A percentile compares a stretch with the other conserved stretches of the same genome.
phyloP scores from a whole-genome alignment of 2,888 invertebrate species.

The Xanthia icteritia region DNA sequence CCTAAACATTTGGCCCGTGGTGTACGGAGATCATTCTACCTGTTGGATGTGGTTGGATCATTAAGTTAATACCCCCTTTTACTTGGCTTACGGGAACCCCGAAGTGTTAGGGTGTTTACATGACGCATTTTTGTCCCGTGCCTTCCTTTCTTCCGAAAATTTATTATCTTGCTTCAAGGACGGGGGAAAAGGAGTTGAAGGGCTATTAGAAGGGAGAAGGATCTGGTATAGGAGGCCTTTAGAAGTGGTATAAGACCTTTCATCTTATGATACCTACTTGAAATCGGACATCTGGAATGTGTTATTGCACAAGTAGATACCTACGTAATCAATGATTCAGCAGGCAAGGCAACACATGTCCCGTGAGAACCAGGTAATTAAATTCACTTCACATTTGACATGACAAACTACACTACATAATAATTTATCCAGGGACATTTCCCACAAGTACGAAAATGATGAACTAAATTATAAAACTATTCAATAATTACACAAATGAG shows the following conservation, averaged over 20 bases:
- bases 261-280: constrained; percentile 32
- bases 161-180: constrained; percentile 63
- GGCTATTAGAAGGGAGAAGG: constrained; percentile 29
- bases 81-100: constrained; percentile 60
- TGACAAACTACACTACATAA: neutral
- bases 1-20: constrained; percentile 46
- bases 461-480: constrained; percentile 4
- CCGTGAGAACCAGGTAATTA: neutral
- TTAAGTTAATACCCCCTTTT: constrained; percentile 70
- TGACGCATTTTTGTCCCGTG: constrained; percentile 63
- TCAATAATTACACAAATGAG: constrained; percentile 43
- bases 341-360: no score
- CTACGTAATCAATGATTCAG: neutral
- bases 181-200: constrained; percentile 55
- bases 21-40: constrained; percentile 66
- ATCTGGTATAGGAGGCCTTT: constrained; percentile 40
- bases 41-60: constrained; percentile 71
- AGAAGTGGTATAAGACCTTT: constrained; percentile 38
- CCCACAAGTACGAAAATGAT: neutral
- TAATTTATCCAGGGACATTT: neutral
- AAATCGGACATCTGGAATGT: constrained; percentile 13
- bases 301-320: neutral
- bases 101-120: constrained; percentile 66
- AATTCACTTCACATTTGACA: neutral
- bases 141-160: constrained; percentile 58